phyloP scores from a whole-genome alignment of 2,113 vertebrate species.

The Charina bottae region DNA sequence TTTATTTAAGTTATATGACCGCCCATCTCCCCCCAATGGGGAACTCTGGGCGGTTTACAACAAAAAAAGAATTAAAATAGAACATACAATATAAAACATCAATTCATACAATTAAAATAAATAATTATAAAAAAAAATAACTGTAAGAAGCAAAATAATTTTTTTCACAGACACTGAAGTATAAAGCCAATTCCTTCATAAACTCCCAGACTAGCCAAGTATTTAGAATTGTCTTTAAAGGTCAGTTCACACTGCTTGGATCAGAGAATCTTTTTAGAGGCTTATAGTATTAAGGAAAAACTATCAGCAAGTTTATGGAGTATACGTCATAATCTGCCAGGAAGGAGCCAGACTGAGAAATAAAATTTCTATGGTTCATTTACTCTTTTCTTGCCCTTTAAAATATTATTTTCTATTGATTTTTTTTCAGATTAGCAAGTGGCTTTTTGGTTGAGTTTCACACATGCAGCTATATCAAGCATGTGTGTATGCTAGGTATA shows the following conservation, averaged over 20 bases:
- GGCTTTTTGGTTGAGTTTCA: not conserved
- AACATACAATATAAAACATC: no score
- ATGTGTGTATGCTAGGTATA: not conserved
- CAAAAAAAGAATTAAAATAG: no score
- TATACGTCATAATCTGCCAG: not conserved
- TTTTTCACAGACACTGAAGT: conserved; percentile 6
- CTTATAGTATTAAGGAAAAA: not conserved
- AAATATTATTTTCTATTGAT: not conserved
- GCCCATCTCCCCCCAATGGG: no score
- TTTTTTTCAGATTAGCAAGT: not conserved
- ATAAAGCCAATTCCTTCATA: conserved; percentile 1
- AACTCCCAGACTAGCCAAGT: not conserved
- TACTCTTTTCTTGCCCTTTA: not conserved
- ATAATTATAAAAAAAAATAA: no score
- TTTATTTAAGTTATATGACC: no score
- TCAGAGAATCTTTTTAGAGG: conserved; percentile 8
- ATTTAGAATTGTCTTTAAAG: conserved; percentile 9
- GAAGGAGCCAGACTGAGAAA: not conserved
- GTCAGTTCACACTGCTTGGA: conserved; percentile 17
- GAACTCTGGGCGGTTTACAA: no score
- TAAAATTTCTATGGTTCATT: not conserved
- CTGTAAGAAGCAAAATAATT: not conserved
- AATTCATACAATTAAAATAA: no score
- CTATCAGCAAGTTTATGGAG: not conserved
- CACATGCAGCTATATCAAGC: not conserved